phyloP scores from a whole-genome alignment of 2,113 vertebrate species.

The Lutjanus erythropterus region DNA sequence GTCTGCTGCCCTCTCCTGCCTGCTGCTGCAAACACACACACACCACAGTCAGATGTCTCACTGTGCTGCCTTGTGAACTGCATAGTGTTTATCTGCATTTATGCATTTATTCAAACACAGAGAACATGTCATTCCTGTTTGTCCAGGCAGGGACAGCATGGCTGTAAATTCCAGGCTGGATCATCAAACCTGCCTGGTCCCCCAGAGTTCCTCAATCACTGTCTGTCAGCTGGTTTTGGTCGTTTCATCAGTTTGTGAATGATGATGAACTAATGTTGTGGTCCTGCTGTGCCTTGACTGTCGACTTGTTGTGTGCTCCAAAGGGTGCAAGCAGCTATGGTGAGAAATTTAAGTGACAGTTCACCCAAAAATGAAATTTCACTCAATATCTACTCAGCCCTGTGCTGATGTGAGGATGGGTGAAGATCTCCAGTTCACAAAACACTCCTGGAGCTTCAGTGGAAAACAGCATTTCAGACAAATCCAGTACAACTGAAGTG shows the following conservation, averaged over 20 bases:
- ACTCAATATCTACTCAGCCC: too few relatives aligned
- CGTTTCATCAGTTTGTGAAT: background rate
- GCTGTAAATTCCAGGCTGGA: background rate
- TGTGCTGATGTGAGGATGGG: too few relatives aligned
- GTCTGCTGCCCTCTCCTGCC: slow-evolving; percentile 78
- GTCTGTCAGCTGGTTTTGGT: background rate
- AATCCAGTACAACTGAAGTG: too few relatives aligned
- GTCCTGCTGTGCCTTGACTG: background rate
- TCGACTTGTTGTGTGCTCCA: too few relatives aligned
- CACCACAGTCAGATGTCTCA: background rate
- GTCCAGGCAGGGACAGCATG: too few relatives aligned
- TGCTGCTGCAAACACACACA: slow-evolving; percentile 49
- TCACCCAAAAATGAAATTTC: too few relatives aligned
- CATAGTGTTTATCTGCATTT: background rate
- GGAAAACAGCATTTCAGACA: too few relatives aligned
- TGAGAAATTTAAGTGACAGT: too few relatives aligned
- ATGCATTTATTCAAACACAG: background rate
- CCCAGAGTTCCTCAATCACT: background rate
- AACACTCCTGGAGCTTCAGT: too few relatives aligned
- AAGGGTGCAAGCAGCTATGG: too few relatives aligned
- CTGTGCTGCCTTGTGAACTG: background rate
- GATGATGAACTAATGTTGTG: background rate
- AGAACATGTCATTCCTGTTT: background rate
- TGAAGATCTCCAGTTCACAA: too few relatives aligned
- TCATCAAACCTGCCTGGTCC: background rate